Evolutionary conservation across 2,888 invertebrate genomes (phyloP), one percentile per base, ranked within the genome.

Genomic region (Pandemis corylana): DNA sequence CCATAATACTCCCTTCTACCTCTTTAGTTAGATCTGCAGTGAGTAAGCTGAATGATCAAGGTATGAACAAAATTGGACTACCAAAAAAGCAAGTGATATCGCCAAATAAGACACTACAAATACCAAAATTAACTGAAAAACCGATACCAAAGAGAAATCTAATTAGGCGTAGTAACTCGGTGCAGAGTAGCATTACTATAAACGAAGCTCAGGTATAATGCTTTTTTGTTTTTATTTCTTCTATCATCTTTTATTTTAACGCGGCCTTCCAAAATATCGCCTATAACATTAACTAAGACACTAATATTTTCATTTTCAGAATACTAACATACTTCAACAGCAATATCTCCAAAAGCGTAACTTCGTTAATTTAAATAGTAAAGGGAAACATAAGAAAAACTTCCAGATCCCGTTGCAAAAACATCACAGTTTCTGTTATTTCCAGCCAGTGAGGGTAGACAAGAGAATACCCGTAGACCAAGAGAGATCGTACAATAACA

Each of bases 401-500:
- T 95, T 96, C 80, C 96, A 96, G 93, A 95, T 95, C 80, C 96
- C 96, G 2, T 85, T 96, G 59, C 96, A 96, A 85, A 96, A 96
- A 85, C 95, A 96, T 81, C 96, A 96, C 87, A 96, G 96, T 85
- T 96, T 96, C 84, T 96, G 96, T 83, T 96, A 96, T 81, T 96
- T 96, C 80, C 96, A 96, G 90, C 96, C 96, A 7, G 96, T 96
- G 79, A 95, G 95, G 84, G 92, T 94, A 81, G 96, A 96, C 81
- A 95, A 96, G 80, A 94, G 96, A 80, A 90, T 93, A 41, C 90
- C 92, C 2, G 91, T 92, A 75, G 94, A 94, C 76, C 92, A 93
- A 80, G 93, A 93, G 71, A 86, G 90, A 76, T 86, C 92, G 0
- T 93, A 92, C 72, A 92, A 94, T 69, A 94, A 94, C 75, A 91